These are phyloP conservation scores for Notarius quadriscutis DNA, from an alignment of 2,113 vertebrate species.

Conservation along the genomic window DNA sequence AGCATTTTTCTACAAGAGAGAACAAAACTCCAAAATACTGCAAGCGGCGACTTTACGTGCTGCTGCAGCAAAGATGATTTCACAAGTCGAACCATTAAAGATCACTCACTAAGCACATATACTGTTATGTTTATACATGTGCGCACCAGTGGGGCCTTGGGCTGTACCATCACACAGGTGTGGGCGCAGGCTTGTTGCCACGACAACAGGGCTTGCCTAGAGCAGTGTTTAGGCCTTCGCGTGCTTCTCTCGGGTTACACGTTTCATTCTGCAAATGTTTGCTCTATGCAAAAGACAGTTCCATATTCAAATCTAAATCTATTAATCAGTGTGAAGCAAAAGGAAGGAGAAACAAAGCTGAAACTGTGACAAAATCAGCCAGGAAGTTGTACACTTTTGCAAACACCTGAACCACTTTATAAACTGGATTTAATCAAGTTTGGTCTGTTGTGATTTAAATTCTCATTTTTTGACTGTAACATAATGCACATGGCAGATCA, in stretches of 20 bases:
- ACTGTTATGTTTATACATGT: not conserved
- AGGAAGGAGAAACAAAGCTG: not conserved
- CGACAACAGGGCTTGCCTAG: conserved; percentile 42
- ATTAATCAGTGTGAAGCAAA: conserved; percentile 3
- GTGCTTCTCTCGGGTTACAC: conserved; percentile 44
- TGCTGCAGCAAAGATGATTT: not conserved
- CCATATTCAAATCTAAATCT: not conserved
- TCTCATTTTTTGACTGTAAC: not conserved
- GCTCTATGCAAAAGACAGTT: conserved; percentile 23
- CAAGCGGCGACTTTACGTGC: not conserved
- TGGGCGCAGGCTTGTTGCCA: conserved; percentile 37
- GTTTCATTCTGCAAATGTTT: conserved; percentile 41
- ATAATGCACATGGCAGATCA: not conserved
- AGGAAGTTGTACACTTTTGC: not conserved
- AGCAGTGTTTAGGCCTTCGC: conserved; percentile 21
- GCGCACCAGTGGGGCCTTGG: conserved; percentile 1
- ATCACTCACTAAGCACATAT: not conserved
- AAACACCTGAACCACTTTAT: not conserved
- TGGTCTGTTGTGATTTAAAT: not conserved
- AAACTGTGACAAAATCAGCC: conserved; percentile 1
- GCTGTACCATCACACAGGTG: conserved; percentile 39
- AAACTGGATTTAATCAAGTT: not conserved
- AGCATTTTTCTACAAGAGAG: not conserved
- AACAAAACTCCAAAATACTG: not conserved
- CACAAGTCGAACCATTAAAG: not conserved